These are phyloP conservation scores for Pocillopora meandrina DNA, from an alignment of 92 coral and sea anemone genomes.

Conservation along the genomic window DNA sequence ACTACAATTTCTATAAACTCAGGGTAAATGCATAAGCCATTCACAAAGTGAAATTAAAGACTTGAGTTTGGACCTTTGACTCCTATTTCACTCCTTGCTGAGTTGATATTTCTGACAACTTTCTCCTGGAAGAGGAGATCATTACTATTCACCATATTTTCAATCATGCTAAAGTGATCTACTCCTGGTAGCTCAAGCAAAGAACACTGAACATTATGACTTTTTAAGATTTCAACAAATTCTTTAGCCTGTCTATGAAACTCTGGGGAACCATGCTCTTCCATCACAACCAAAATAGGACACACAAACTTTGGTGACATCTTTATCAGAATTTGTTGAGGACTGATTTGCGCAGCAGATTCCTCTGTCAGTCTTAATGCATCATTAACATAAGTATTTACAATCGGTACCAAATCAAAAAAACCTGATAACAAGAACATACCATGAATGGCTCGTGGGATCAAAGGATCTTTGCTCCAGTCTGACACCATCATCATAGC, in stretches of 20 bases:
- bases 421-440: slow-evolving; percentile 74
- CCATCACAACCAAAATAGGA: slow-evolving; percentile 61
- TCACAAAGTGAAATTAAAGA: not conserved
- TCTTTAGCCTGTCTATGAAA: slow-evolving; percentile 63
- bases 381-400: slow-evolving; percentile 63
- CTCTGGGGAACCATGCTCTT: slow-evolving; percentile 73
- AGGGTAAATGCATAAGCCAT: not conserved
- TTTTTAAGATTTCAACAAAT: slow-evolving; percentile 41
- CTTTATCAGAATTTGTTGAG: slow-evolving; percentile 38
- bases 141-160: slow-evolving; percentile 49
- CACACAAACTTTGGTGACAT: slow-evolving; percentile 57
- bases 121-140: slow-evolving; percentile 35
- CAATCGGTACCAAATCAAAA: slow-evolving; percentile 55
- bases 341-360: slow-evolving; percentile 76
- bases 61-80: not conserved
- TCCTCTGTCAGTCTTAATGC: slow-evolving; percentile 64
- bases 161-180: slow-evolving; percentile 63
- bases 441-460: slow-evolving; percentile 49
- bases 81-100: not conserved
- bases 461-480: slow-evolving; percentile 29
- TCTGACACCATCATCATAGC: slow-evolving; percentile 79
- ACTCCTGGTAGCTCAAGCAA: slow-evolving; percentile 52
- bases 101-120: not conserved
- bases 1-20: no score
- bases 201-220: slow-evolving; percentile 29